Percentiles rank a stretch among this genome's conserved stretches.
These are phyloP conservation scores for Copidosoma aretas DNA, from an alignment of 2,888 invertebrate species.

Conservation along the genomic window DNA sequence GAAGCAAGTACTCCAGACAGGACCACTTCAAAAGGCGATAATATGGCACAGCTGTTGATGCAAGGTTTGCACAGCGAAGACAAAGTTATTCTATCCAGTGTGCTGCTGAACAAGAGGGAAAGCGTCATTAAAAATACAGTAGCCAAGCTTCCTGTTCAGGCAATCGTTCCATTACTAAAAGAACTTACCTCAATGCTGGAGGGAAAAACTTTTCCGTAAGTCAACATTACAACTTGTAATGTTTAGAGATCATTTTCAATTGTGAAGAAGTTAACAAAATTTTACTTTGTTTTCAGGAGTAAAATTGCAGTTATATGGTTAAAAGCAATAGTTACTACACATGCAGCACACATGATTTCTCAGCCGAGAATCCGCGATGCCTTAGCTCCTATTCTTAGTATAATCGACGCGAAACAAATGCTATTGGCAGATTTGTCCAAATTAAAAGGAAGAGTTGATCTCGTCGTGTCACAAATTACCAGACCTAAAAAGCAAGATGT, in stretches of 20 bases:
- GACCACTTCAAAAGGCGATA: constrained; percentile 66
- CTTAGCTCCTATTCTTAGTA: constrained; percentile 67
- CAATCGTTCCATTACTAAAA: constrained; percentile 74
- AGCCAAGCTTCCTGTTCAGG: constrained; percentile 76
- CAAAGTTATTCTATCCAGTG: constrained; percentile 73
- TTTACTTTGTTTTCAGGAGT: background rate
- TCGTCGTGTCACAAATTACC: constrained; percentile 67
- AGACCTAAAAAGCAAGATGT: constrained; percentile 60
- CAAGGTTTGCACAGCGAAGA: constrained; percentile 90
- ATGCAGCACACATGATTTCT: constrained; percentile 70
- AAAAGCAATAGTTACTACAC: constrained; percentile 66
- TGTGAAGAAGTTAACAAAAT: background rate
- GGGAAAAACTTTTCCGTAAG: constrained; percentile 75
- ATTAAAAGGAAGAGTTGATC: constrained; percentile 69
- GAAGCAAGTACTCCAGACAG: constrained; percentile 60
- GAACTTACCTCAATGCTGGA: constrained; percentile 75
- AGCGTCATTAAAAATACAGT: constrained; percentile 77
- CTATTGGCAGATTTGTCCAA: constrained; percentile 66
- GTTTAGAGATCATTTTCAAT: constrained; percentile 4
- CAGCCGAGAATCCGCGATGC: constrained; percentile 68
- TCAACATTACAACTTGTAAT: background rate
- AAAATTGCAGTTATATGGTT: constrained; percentile 67
- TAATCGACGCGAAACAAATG: constrained; percentile 66
- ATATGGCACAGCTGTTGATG: constrained; percentile 80
- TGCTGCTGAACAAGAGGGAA: constrained; percentile 73